phyloP scores from a whole-genome alignment of 2,888 invertebrate species.

The Alsophila aescularia region DNA sequence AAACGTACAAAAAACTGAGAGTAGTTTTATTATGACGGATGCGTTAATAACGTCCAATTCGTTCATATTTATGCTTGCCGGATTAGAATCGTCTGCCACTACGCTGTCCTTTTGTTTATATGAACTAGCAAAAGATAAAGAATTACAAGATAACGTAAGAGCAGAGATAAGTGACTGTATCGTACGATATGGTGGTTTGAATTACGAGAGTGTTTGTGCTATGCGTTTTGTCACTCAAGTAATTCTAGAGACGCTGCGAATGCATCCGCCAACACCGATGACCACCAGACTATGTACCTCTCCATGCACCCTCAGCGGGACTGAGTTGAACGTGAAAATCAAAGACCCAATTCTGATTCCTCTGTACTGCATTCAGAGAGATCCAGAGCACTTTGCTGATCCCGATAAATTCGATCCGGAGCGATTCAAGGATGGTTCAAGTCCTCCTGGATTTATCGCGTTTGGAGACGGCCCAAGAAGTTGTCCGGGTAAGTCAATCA shows the following conservation, averaged over 20 bases:
- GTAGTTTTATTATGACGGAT: slow-evolving; percentile 71
- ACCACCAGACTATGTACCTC: slow-evolving; percentile 73
- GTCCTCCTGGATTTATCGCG: slow-evolving; percentile 69
- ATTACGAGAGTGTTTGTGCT: slow-evolving; percentile 68
- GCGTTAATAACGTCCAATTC: slow-evolving; percentile 79
- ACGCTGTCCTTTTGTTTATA: slow-evolving; percentile 77
- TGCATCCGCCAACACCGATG: slow-evolving; percentile 76
- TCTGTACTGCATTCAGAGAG: slow-evolving; percentile 71
- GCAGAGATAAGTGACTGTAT: slow-evolving; percentile 66
- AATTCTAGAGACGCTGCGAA: slow-evolving; percentile 66
- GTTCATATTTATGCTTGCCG: slow-evolving; percentile 81
- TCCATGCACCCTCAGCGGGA: slow-evolving; percentile 63
- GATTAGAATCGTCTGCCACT: slow-evolving; percentile 74
- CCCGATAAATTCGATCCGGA: slow-evolving; percentile 75
- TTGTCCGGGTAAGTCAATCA: slow-evolving; percentile 76
- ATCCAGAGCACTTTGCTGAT: slow-evolving; percentile 66
- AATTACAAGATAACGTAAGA: slow-evolving; percentile 66
- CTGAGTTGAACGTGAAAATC: slow-evolving; percentile 60
- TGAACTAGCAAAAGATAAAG: slow-evolving; percentile 69
- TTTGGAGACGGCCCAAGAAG: slow-evolving; percentile 77
- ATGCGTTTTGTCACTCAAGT: slow-evolving; percentile 67
- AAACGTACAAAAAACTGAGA: slow-evolving; percentile 70
- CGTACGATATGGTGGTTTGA: slow-evolving; percentile 59
- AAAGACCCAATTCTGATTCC: slow-evolving; percentile 72
- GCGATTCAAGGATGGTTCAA: slow-evolving; percentile 63